Evolutionary conservation across 1,140 invertebrate species (phyloP), one percentile per base, ranked within the genome.

Genomic region (Hestina assimilis): DNA sequence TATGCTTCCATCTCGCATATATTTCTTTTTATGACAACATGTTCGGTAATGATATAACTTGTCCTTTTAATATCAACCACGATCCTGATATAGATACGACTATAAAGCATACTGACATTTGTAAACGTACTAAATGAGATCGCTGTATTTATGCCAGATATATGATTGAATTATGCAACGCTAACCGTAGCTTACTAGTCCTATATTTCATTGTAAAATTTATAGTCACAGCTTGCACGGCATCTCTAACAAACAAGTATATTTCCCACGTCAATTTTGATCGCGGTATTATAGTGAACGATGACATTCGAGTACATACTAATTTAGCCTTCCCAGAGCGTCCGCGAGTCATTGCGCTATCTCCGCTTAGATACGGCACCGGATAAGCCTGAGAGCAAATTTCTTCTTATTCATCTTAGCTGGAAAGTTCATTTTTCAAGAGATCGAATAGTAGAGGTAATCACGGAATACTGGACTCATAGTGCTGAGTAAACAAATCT

Each of bases 201-300:
- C 72, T 70, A 83, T 84, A 84, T 73, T 77, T 85, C 76, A 84
- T 85, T 80, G 72, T 72, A 77, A 71, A 83, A 87, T 85, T 84
- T 84, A 86, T 86, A 67, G 79, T 46, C 71, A 51, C 66, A 70
- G 69, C 63, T 63, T 66, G 71, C 56, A 60, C 74, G 51, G 65
- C 57, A 66, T 69, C 64, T 63, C 66, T 77, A 67, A 79, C 82
- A 88, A 88, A 88, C 76, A 77, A 85, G 77, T 72, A 71, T 80
- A 81, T 83, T 88, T 88, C 83, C 83, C 81, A 88, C 69, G 80
- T 84, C 79, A 76, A 68, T 79, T 83, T 83, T 85, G 80, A 85
- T 83, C 80, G 79, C 73, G 71, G 83, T 85, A 86, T 86, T 75
- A 82, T 79, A 79, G 73, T 83, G 73, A 82, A 65, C 69, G 76